Percentiles rank a stretch among this genome's conserved stretches.
Conservation (phyloP, 2,113 vertebrate genomes). For the Phaetusa simplex region DNA sequence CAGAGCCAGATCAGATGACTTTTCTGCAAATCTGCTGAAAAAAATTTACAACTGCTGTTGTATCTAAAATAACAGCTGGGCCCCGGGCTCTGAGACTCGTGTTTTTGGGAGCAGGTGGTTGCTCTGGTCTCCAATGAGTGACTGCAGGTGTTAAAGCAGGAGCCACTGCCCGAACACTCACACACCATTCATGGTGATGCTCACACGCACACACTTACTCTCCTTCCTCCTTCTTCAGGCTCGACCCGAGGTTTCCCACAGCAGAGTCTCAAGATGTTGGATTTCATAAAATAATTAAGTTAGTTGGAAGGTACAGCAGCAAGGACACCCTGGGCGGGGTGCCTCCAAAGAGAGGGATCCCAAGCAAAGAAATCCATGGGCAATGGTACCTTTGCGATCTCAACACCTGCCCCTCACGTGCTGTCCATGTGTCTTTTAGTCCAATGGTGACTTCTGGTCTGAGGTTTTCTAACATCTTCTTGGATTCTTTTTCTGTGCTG, state of each 20-base stretch:
- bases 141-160: not conserved
- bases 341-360: not conserved
- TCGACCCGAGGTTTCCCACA: not conserved
- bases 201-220: not conserved
- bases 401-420: not conserved
- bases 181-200: not conserved
- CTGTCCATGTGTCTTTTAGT: too few relatives aligned
- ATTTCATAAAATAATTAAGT: not conserved
- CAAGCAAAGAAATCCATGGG: not conserved
- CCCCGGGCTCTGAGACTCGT: accelerated
- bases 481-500: too few relatives aligned
- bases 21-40: not conserved
- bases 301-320: not conserved
- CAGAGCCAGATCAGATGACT: too few relatives aligned
- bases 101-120: not conserved
- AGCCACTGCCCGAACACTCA: not conserved
- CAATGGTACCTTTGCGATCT: not conserved
- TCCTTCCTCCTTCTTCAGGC: not conserved
- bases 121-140: accelerated
- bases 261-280: not conserved
- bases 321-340: not conserved
- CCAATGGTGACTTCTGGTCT: too few relatives aligned
- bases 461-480: too few relatives aligned
- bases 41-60: accelerated
- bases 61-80: accelerated